Evolutionary conservation across 2,797 vertebrate species (phyloP), one percentile per base, ranked within the genome.

Genomic region (Sylvilagus floridanus): DNA sequence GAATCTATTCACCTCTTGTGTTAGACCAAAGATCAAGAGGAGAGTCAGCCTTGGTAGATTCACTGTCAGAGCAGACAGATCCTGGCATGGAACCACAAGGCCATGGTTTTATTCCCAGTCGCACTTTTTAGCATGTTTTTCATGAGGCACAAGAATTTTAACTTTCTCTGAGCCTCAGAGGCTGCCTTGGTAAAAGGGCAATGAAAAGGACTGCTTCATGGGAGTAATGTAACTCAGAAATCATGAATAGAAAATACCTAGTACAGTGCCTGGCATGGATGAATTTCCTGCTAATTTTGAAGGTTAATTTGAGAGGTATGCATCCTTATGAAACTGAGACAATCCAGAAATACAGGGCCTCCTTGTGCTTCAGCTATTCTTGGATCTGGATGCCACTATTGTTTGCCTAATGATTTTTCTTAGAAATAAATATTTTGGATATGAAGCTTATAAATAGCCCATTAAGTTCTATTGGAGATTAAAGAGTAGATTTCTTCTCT

Each of bases 401-500:
- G 19, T 68, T 35, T 75, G 3, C 28, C 32, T 81, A 65, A 47
- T 47, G 19, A 72, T 85, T 91, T 81, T 14, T 78, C 30, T 78
- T 83, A 82, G 65, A 89, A 77, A 87, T 3, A 71, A 92, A 37
- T 21, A 2, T 14, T 62, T 60, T 71, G 65, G 1, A 79, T 72
- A 10, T 11, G 4, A 22, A 73, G 8, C 5, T 79, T 92, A 52
- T 5, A 72, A 24, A 75, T 0, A 85, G 52, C 12, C 16, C 30
- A 60, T 8, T 86, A 54, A 88, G 1, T 4, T 66, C 21, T 79
- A 66, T 16, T 6, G 37, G 17, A 0, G 7, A 30, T 87, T 65
- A 71, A 93, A 72, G 14, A 21, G 9, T 75, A 6, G 21, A 17
- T 93, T 86, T 11, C n/a, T 95, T 78, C 32, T 84, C 24, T 88